These are phyloP conservation scores for Tanypteryx hageni DNA, from an alignment of 2,888 invertebrate genomes.

Conservation along the genomic window DNA sequence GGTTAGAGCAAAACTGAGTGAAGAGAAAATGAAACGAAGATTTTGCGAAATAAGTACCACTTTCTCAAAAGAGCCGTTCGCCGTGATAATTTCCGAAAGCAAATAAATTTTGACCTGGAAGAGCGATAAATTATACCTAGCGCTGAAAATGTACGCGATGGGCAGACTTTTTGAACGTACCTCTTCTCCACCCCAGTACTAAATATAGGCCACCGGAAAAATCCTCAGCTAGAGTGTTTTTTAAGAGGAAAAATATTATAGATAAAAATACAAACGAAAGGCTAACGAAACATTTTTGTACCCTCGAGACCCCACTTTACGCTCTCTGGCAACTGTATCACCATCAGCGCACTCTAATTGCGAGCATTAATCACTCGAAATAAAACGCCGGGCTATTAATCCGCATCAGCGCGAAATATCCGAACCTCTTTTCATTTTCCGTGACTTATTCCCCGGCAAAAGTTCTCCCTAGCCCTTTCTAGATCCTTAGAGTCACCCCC, in stretches of 20 bases:
- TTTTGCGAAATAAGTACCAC: not conserved
- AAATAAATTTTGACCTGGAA: not conserved
- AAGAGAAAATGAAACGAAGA: not conserved
- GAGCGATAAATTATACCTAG: not conserved
- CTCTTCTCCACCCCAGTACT: not conserved
- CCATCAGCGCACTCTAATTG: not conserved
- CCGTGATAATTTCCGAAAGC: not conserved
- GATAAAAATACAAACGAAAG: not conserved
- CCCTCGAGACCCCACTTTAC: not conserved
- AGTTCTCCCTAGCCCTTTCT: not conserved
- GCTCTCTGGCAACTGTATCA: not conserved
- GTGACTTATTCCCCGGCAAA: not conserved
- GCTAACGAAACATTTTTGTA: not conserved
- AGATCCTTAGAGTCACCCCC: not conserved
- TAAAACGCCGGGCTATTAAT: not conserved
- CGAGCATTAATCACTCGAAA: not conserved
- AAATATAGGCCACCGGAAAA: not conserved
- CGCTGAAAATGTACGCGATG: not conserved
- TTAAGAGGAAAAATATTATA: not conserved
- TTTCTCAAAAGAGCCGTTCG: not conserved
- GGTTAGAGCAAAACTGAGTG: not conserved
- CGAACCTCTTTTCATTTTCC: conserved; percentile 8
- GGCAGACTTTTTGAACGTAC: not conserved
- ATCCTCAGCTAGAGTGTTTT: not conserved
- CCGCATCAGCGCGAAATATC: not conserved